A percentile compares a stretch with the other conserved stretches of the same genome.
Conservation (phyloP, 2,888 invertebrate species). For the Allophyes oxyacanthae region DNA sequence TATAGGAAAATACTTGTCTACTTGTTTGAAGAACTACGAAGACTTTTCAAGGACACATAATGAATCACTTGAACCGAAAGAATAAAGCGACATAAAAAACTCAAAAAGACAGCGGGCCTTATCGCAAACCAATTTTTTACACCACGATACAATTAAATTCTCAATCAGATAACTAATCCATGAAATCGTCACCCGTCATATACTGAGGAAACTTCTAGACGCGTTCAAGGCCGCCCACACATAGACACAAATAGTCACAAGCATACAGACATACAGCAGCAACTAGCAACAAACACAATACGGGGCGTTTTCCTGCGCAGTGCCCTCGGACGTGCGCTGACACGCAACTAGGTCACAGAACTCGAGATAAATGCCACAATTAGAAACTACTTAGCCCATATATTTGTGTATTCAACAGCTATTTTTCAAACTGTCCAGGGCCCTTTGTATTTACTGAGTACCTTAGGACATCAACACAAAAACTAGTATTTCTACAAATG, state of each 20-base stretch:
- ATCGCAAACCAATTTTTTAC: too few species aligned
- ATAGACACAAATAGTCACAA: neutral
- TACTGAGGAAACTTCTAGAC: constrained; percentile 2
- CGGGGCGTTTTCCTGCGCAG: constrained; percentile 50
- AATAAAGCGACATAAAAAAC: too few species aligned
- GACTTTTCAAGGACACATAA: too few species aligned
- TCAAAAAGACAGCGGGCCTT: too few species aligned
- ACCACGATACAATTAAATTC: too few species aligned
- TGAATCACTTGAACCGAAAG: too few species aligned
- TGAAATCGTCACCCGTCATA: neutral
- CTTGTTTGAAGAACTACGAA: constrained; percentile 1
- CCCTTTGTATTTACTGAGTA: too few species aligned
- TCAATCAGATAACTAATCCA: too few species aligned
- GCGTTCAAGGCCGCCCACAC: constrained; percentile 19
- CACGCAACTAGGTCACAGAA: constrained; percentile 46
- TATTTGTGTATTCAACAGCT: constrained; percentile 1
- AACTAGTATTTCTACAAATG: too few species aligned
- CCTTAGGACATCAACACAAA: too few species aligned
- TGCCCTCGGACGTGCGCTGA: constrained; percentile 41
- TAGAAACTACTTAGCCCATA: constrained; percentile 26
- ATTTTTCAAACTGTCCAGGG: neutral
- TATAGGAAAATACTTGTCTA: neutral
- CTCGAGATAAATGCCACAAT: constrained; percentile 43
- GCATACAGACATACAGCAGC: neutral
- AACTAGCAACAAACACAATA: too few species aligned